These are phyloP conservation scores for Sycobia sp. DNA, from an alignment of 1,140 invertebrate genomes.

Conservation along the genomic window DNA sequence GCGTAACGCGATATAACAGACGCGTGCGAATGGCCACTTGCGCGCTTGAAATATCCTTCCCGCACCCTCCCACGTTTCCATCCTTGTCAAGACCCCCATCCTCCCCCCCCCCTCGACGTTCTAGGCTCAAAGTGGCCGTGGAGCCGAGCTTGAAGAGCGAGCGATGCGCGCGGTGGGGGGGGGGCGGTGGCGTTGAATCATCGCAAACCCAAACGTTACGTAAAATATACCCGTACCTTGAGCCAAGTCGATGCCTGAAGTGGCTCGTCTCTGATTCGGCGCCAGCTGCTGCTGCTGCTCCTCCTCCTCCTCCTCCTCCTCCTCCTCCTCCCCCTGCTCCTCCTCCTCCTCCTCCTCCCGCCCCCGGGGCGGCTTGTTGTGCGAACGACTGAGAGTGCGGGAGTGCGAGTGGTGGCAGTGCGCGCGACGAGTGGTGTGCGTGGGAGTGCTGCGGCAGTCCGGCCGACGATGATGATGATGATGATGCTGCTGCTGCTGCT, in stretches of 20 bases:
- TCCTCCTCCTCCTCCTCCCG: slow-evolving; percentile 44
- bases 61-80: no score
- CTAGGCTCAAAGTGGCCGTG: no score
- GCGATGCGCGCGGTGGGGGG: no score
- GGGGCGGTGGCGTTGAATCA: no score
- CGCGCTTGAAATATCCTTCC: no score
- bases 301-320: slow-evolving; percentile 40
- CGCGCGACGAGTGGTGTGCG: slow-evolving; percentile 54
- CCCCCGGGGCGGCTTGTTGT: slow-evolving; percentile 52
- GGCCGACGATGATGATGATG: slow-evolving; percentile 45
- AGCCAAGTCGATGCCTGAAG: slow-evolving; percentile 58
- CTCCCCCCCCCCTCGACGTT: no score
- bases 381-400: slow-evolving; percentile 59
- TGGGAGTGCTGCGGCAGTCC: slow-evolving; percentile 51
- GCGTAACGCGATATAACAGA: no score
- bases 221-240: no score
- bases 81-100: no score
- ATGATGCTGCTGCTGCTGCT: slow-evolving; percentile 61
- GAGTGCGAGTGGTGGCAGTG: slow-evolving; percentile 58
- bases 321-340: slow-evolving; percentile 52
- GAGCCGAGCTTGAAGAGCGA: no score
- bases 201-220: no score
- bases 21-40: no score
- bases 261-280: slow-evolving; percentile 56
- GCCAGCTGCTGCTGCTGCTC: slow-evolving; percentile 43